These are phyloP conservation scores for Marasmarcha lunaedactyla DNA, from an alignment of 2,888 invertebrate genomes.

Conservation along the genomic window DNA sequence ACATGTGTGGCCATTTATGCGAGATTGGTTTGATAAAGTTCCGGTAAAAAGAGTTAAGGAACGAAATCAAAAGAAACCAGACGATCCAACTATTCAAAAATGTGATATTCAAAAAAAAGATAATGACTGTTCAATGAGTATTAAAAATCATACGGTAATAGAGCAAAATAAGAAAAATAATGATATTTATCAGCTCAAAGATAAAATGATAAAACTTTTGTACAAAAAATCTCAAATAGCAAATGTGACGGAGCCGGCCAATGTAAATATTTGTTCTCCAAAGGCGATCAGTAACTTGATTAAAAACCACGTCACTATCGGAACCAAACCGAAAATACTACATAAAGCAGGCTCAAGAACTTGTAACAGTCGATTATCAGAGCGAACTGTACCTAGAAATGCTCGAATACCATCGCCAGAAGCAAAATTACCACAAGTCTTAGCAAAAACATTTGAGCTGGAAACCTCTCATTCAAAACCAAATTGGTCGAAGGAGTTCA, in stretches of 20 bases:
- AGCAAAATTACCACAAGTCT: too few relatives aligned
- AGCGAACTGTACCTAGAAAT: too few relatives aligned
- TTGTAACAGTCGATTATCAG: too few relatives aligned
- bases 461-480: conserved; percentile 42
- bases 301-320: too few relatives aligned
- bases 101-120: not conserved
- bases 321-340: too few relatives aligned
- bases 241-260: conserved; percentile 18
- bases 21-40: conserved; percentile 24
- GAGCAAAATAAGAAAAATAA: not conserved
- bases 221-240: conserved; percentile 26
- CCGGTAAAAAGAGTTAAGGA: conserved; percentile 6
- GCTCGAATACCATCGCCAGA: too few relatives aligned
- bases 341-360: too few relatives aligned
- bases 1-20: conserved; percentile 53
- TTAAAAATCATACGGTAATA: too few relatives aligned
- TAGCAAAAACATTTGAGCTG: too few relatives aligned
- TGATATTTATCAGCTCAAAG: conserved; percentile 24
- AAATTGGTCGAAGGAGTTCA: conserved; percentile 45
- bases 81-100: not conserved
- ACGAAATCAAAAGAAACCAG: not conserved
- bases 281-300: too few relatives aligned
- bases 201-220: conserved; percentile 39
- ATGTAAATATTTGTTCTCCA: too few relatives aligned
- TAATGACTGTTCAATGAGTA: too few relatives aligned